Percentiles rank a stretch among this genome's conserved stretches.
Conservation (phyloP, 2,888 invertebrate genomes). For the Tetragonisca angustula region DNA sequence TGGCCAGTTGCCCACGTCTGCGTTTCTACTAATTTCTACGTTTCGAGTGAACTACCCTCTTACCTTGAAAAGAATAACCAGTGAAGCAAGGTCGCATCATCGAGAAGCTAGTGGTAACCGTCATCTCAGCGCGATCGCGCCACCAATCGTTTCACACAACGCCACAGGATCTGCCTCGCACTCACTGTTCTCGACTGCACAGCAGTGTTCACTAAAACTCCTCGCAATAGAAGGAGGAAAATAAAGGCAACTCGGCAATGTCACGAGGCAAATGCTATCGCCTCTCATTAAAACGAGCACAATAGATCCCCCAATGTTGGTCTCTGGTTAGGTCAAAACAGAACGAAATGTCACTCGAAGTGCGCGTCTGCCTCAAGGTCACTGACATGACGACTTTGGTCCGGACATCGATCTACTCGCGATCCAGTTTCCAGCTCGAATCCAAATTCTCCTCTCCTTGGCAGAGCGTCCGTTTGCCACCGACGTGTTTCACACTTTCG, state of each 20-base stretch:
- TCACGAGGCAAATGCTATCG: background rate
- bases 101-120: conserved; percentile 84
- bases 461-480: no score
- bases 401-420: conserved; percentile 3
- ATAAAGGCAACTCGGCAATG: background rate
- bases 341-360: conserved; percentile 26
- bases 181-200: conserved; percentile 1
- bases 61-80: conserved; percentile 86
- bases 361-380: no score
- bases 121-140: conserved; percentile 81
- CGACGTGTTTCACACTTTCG: background rate
- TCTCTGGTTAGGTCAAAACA: no score
- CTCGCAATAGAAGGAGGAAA: no score
- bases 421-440: conserved; percentile 4
- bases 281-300: background rate
- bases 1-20: no score
- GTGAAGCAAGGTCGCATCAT: conserved; percentile 85
- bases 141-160: conserved; percentile 16
- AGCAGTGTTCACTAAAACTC: background rate
- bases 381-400: background rate
- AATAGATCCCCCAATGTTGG: background rate
- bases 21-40: no score
- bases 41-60: background rate
- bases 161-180: conserved; percentile 41
- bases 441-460: no score